phyloP scores from a whole-genome alignment of 2,113 vertebrate species.

The Hydropotes inermis region DNA sequence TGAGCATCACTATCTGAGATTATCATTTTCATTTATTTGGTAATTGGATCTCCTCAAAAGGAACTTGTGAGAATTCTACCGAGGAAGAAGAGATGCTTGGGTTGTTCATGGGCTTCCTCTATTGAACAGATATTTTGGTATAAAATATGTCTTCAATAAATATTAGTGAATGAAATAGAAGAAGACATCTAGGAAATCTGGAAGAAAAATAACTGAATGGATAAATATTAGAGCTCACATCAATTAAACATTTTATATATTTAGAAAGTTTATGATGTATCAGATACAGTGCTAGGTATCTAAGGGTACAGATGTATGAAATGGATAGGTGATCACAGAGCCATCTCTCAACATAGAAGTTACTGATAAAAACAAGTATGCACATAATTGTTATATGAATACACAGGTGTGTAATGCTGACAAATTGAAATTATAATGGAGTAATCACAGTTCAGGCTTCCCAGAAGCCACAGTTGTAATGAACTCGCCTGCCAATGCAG shows the following conservation, averaged over 20 bases:
- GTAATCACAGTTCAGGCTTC: background rate
- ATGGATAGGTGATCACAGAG: background rate
- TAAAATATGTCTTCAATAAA: background rate
- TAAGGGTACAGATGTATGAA: background rate
- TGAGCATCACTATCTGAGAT: background rate
- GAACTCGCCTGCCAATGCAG: background rate
- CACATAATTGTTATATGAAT: background rate
- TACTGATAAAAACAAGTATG: background rate
- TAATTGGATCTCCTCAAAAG: background rate
- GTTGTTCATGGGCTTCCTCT: accelerated
- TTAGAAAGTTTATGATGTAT: background rate
- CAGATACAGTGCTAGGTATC: background rate
- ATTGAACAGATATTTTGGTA: background rate
- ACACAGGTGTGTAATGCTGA: background rate
- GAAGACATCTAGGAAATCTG: background rate
- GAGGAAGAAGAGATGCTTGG: background rate
- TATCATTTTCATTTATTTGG: background rate
- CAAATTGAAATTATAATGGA: background rate
- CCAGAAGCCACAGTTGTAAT: background rate
- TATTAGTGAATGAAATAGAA: background rate
- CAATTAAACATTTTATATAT: background rate
- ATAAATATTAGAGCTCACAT: background rate
- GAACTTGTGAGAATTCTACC: background rate
- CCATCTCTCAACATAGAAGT: background rate
- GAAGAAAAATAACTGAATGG: background rate